Base-by-base conservation (phyloP, 2,113 vertebrate genomes). In the Dendrocopos noguchii region DNA sequence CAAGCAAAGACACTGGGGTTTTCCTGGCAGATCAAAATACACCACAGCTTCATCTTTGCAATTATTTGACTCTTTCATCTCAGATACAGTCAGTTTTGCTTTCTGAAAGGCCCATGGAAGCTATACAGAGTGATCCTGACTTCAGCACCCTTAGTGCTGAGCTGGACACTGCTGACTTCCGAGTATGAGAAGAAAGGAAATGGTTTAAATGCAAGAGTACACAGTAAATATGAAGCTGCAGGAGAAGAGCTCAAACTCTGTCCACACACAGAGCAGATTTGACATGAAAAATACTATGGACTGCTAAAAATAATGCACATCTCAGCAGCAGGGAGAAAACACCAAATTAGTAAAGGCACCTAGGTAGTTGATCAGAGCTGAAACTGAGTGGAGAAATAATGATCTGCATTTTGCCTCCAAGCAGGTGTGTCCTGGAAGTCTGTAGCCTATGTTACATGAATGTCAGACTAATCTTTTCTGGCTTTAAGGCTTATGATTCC, bases 391-490 rank as follows among this genome's bases (percentile, higher is more conserved):
- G 60, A 66, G 33, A 78, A 82, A 60, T 17, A 71, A 17, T 2
- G 2, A 4, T 13, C 13, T 46, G 9, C 47, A 25, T 19, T 64
- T 19, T 47, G 65, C 18, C 29, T 59, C 34, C 57, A 6, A 42
- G 28, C 39, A 65, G 39, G 10, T 13, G 21, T 18, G 10, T 70
- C 34, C 52, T 91, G 24, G 24, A 80, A 77, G 33, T 33, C 55
- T 17, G 7, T 2, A 2, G 39, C 20, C 44, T 46, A 0, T 75
- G 21, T 28, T 72, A 42, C 5, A 4, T 3, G 0, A 50, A 95
- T 86, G 50, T 83, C 60, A 95, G 71, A 79, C 8, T 63, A 70
- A 63, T 71, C 57, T 5, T 90, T 28, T 68, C 56, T 57, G 42
- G 31, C 33, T 87, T 47, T 60, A 80, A 77, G 17, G 46, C 33